These are phyloP conservation scores for Otus scops DNA, from an alignment of 2,797 vertebrate species.

Conservation along the genomic window DNA sequence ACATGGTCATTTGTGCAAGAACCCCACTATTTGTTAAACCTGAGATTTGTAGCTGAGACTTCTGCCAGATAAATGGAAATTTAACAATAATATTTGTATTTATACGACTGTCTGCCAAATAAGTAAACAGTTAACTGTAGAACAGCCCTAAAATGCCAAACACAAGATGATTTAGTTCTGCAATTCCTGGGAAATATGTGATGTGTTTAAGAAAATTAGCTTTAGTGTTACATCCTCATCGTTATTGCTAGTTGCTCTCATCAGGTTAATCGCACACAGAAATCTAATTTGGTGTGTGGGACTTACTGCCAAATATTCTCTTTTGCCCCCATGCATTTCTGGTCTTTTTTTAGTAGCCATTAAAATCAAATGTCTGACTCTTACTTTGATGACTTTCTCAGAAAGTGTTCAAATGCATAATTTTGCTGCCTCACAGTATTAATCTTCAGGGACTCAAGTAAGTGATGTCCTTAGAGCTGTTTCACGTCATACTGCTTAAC, in stretches of 20 bases:
- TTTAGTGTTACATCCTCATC: neutral
- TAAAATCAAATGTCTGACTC: neutral
- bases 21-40: neutral
- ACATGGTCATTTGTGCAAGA: accelerated
- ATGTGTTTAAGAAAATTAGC: neutral
- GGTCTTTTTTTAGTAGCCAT: neutral
- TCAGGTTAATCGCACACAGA: neutral
- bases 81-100: neutral
- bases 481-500: neutral
- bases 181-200: neutral
- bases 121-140: neutral
- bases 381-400: neutral
- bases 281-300: neutral
- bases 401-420: neutral
- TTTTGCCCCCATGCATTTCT: neutral
- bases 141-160: neutral
- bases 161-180: neutral
- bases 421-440: neutral
- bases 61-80: neutral
- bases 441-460: neutral
- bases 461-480: neutral
- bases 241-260: neutral
- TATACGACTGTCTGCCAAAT: neutral
- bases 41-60: neutral
- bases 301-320: neutral